A percentile compares a stretch with the other conserved stretches of the same genome.
These are phyloP conservation scores for Trypoxylus dichotomus DNA, from an alignment of 1,140 invertebrate species.

Conservation along the genomic window DNA sequence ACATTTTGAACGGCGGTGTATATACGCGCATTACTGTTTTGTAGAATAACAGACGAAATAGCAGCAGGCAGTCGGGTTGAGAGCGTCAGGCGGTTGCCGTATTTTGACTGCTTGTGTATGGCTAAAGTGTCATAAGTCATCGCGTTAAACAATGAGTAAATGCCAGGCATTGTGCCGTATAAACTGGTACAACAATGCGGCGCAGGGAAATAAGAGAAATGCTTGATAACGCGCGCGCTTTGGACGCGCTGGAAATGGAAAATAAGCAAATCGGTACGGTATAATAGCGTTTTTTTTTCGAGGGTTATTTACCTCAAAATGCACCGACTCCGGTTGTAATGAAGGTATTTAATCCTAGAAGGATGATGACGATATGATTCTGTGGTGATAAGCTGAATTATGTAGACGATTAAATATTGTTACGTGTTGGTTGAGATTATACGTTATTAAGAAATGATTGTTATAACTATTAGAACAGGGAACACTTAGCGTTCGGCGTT, in stretches of 20 bases:
- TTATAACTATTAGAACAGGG: no score
- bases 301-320: not conserved
- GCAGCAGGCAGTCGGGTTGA: not conserved
- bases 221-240: not conserved
- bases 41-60: not conserved
- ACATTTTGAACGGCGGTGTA: no score
- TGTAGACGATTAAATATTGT: no score
- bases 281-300: not conserved
- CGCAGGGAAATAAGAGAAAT: not conserved
- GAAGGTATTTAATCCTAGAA: not conserved
- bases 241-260: not conserved
- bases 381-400: no score
- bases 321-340: not conserved
- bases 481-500: no score
- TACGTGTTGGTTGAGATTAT: no score
- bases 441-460: no score
- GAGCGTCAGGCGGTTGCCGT: not conserved
- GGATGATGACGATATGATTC: no score
- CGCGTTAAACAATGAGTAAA: conserved; percentile 22
- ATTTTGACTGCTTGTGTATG: not conserved
- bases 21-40: not conserved
- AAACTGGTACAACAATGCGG: conserved; percentile 14
- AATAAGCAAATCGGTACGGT: not conserved
- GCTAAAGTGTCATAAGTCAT: conserved; percentile 21
- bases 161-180: not conserved